Evolutionary conservation across 2,113 vertebrate species (phyloP).

Genomic region (Lophura nycthemera): DNA sequence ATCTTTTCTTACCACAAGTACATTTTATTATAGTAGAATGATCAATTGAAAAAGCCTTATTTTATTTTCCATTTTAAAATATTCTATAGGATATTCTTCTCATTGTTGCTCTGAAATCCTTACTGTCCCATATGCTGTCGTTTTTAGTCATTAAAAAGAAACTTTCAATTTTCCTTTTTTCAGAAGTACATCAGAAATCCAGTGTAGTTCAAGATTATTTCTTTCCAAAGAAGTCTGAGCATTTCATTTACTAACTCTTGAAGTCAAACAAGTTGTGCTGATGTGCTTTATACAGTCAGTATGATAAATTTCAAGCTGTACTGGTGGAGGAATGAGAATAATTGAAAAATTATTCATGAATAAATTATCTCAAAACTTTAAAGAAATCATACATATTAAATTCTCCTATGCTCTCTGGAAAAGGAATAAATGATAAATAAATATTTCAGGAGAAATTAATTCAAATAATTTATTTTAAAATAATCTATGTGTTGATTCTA

Average conservation of each 20-base stretch:
- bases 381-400: conserved; percentile 9
- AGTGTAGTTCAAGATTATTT: background rate
- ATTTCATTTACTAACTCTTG: conserved; percentile 44
- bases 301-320: conserved; percentile 43
- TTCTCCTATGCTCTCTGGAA: background rate
- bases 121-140: background rate
- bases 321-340: conserved; percentile 27
- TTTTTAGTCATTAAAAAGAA: conserved; percentile 22
- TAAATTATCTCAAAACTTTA: conserved; percentile 31
- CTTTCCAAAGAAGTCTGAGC: background rate
- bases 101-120: background rate
- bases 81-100: background rate
- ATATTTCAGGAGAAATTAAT: conserved; percentile 26
- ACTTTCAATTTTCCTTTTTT: background rate
- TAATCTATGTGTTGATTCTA: background rate
- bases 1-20: background rate
- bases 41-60: background rate
- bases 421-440: conserved; percentile 21
- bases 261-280: conserved; percentile 20
- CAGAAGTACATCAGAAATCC: background rate
- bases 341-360: background rate
- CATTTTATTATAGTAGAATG: background rate
- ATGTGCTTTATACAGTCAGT: conserved; percentile 26
- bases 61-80: conserved; percentile 5
- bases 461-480: conserved; percentile 45